phyloP scores from a whole-genome alignment of 2,888 invertebrate species.

The Antheraea assamensis region DNA sequence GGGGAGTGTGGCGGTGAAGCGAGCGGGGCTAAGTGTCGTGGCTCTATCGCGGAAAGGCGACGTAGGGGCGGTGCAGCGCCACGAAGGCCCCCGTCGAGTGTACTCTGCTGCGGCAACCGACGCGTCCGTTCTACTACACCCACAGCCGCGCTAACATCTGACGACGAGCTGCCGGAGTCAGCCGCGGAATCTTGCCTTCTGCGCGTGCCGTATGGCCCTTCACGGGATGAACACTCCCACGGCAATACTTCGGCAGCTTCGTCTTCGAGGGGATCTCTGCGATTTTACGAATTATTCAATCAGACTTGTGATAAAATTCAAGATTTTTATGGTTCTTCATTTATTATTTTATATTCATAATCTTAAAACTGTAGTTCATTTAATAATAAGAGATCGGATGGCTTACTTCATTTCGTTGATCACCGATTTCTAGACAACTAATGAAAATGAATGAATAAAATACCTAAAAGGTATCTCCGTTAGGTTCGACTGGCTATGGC shows the following conservation, averaged over 20 bases:
- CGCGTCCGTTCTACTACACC: slow-evolving; percentile 83
- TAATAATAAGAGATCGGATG: neutral
- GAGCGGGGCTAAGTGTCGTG: slow-evolving; percentile 82
- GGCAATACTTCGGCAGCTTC: slow-evolving; percentile 67
- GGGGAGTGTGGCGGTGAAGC: slow-evolving; percentile 72
- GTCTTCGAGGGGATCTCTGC: slow-evolving; percentile 68
- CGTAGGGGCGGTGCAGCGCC: slow-evolving; percentile 75
- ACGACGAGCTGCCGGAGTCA: slow-evolving; percentile 88
- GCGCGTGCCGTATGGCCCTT: slow-evolving; percentile 56
- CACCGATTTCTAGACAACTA: neutral
- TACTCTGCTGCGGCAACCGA: slow-evolving; percentile 86
- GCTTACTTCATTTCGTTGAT: neutral
- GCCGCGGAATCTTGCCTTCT: slow-evolving; percentile 86
- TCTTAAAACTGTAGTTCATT: neutral
- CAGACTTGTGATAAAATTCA: no score
- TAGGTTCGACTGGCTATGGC: slow-evolving; percentile 95
- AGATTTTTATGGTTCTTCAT: no score
- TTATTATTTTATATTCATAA: no score
- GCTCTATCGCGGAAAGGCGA: slow-evolving; percentile 77
- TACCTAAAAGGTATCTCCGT: slow-evolving; percentile 92
- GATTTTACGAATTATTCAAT: slow-evolving; percentile 20
- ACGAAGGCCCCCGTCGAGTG: slow-evolving; percentile 84
- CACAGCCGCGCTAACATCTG: slow-evolving; percentile 85
- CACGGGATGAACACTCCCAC: slow-evolving; percentile 63
- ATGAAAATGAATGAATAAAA: slow-evolving; percentile 15